Conservation (phyloP, 1,140 invertebrate species). For the Globodera ellingtonae region DNA sequence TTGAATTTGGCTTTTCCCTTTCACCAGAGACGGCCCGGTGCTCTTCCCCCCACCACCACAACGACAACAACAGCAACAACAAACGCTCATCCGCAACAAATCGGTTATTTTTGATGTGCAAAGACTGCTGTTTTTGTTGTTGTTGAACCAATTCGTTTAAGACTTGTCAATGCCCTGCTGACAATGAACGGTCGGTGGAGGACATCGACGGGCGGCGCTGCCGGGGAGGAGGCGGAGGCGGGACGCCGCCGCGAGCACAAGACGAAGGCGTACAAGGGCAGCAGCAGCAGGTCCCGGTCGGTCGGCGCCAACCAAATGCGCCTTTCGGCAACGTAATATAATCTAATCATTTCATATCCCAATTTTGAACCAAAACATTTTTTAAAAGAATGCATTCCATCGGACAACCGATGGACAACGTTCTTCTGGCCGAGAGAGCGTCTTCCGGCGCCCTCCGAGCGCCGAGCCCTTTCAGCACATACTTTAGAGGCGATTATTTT, state of each 20-base stretch:
- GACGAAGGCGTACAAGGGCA: not conserved
- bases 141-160: not conserved
- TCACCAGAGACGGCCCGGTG: not conserved
- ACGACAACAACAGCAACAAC: not conserved
- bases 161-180: not conserved
- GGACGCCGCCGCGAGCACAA: no score
- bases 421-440: not conserved
- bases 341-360: not conserved
- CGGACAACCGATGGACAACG: not conserved
- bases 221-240: not conserved
- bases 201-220: no score
- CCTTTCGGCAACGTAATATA: slow-evolving; percentile 23
- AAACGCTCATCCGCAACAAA: no score
- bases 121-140: no score
- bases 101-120: not conserved
- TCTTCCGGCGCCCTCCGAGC: not conserved
- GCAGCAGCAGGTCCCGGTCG: slow-evolving; percentile 34
- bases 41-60: not conserved
- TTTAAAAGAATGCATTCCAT: slow-evolving; percentile 1
- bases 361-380: no score
- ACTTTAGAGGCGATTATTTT: not conserved
- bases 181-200: not conserved
- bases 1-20: not conserved
- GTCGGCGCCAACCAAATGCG: slow-evolving; percentile 37
- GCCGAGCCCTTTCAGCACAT: not conserved